Evolutionary conservation across 92 coral and sea anemone genomes (phyloP).

Genomic region (Blastomussa wellsi): DNA sequence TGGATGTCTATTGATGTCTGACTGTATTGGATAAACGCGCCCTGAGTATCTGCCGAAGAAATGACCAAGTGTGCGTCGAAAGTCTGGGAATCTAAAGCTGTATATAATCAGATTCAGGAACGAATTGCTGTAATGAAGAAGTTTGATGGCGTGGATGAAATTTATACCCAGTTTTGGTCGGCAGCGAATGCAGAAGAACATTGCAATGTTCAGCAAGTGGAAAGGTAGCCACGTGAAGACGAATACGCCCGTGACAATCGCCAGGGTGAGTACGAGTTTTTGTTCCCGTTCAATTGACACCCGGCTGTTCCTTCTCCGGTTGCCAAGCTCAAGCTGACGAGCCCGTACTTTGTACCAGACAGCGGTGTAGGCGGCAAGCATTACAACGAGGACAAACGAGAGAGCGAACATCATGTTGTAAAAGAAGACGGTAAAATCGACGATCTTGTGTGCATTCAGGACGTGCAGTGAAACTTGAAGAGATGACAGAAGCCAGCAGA

Average conservation of each 20-base stretch:
- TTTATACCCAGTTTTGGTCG: not conserved
- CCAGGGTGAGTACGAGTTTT: constrained; percentile 46
- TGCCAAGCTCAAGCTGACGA: constrained; percentile 21
- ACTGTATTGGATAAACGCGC: constrained; percentile 17
- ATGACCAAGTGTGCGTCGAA: constrained; percentile 49
- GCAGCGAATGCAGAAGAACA: constrained; percentile 46
- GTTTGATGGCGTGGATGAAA: constrained; percentile 43
- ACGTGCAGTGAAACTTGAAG: constrained; percentile 18
- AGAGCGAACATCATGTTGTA: constrained; percentile 47
- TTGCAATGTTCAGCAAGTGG: constrained; percentile 43
- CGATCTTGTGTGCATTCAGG: not conserved
- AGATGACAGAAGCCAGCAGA: constrained; percentile 36
- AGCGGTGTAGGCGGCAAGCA: constrained; percentile 46
- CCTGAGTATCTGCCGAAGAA: constrained; percentile 20
- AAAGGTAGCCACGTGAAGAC: constrained; percentile 60
- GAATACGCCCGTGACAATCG: constrained; percentile 60
- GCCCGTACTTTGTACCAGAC: constrained; percentile 54
- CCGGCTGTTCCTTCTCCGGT: constrained; percentile 44
- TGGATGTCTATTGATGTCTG: not conserved
- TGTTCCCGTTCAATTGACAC: constrained; percentile 38
- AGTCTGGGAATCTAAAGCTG: constrained; percentile 55
- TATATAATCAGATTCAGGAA: constrained; percentile 56
- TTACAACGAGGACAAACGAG: constrained; percentile 46
- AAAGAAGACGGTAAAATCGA: constrained; percentile 41
- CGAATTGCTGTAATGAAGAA: constrained; percentile 63